Percentiles rank a stretch among this genome's conserved stretches.
Conservation (phyloP, 2,797 vertebrate species). For the Leptodactylus fallax region DNA sequence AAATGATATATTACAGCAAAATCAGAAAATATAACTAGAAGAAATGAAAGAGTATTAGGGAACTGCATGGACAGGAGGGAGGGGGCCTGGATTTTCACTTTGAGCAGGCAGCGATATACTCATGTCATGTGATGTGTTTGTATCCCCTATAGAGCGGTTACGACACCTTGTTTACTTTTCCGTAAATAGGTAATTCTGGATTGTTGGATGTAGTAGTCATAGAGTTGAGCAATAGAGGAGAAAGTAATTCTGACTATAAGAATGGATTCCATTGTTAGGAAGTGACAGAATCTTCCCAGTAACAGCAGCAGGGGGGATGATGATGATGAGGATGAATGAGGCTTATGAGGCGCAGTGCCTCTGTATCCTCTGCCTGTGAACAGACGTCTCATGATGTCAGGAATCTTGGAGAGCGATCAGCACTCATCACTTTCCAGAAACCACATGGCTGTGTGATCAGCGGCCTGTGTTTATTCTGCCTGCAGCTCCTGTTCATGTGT, state of each 20-base stretch:
- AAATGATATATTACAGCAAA: not conserved
- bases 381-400: not conserved
- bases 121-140: too few relatives aligned
- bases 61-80: too few relatives aligned
- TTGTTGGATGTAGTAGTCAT: too few relatives aligned
- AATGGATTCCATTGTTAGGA: not conserved
- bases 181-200: too few relatives aligned
- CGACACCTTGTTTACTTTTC: too few relatives aligned
- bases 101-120: too few relatives aligned
- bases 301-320: too few relatives aligned
- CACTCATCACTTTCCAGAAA: conserved; percentile 18
- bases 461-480: not conserved
- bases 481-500: conserved; percentile 7
- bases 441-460: not conserved
- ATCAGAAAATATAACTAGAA: too few relatives aligned
- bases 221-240: too few relatives aligned
- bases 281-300: not conserved
- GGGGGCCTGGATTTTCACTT: too few relatives aligned
- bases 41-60: too few relatives aligned
- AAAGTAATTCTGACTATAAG: not conserved
- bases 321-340: not conserved
- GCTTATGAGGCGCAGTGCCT: not conserved
- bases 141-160: too few relatives aligned
- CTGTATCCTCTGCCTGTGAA: not conserved
- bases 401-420: not conserved